Conservation (phyloP, 92 coral and sea anemone genomes). For the Hydrozoanthus gracilis region DNA sequence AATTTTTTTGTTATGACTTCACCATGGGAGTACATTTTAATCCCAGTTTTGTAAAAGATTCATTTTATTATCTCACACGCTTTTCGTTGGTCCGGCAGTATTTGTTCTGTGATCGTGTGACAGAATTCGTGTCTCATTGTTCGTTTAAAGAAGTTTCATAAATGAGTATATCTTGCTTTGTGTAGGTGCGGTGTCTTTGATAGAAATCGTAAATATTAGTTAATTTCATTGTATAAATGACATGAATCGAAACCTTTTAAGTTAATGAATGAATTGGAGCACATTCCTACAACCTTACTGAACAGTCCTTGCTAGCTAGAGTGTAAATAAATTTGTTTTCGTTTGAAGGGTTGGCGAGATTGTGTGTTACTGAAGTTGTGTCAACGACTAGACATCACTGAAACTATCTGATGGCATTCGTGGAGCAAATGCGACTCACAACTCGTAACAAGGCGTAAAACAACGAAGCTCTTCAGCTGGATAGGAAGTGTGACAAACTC, state of each 20-base stretch:
- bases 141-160: neutral
- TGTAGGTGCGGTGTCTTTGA: conserved; percentile 38
- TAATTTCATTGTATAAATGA: conserved; percentile 26
- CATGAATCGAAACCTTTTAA: neutral
- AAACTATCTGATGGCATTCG: conserved; percentile 39
- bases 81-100: conserved; percentile 13
- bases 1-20: conserved; percentile 36
- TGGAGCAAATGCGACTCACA: neutral
- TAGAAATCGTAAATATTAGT: conserved; percentile 22
- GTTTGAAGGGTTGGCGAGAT: conserved; percentile 29
- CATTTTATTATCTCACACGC: conserved; percentile 16
- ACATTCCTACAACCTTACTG: neutral
- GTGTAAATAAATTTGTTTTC: neutral
- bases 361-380: conserved; percentile 40
- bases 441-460: conserved; percentile 21
- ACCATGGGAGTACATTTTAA: conserved; percentile 27
- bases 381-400: conserved; percentile 31
- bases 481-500: conserved; percentile 25
- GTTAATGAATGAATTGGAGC: conserved; percentile 4
- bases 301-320: neutral
- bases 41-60: conserved; percentile 31
- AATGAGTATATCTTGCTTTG: neutral
- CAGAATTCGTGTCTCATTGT: neutral
- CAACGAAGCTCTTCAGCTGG: neutral
- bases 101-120: neutral